Base-by-base conservation (phyloP, 2,888 invertebrate genomes). In the Lasius platythorax region DNA sequence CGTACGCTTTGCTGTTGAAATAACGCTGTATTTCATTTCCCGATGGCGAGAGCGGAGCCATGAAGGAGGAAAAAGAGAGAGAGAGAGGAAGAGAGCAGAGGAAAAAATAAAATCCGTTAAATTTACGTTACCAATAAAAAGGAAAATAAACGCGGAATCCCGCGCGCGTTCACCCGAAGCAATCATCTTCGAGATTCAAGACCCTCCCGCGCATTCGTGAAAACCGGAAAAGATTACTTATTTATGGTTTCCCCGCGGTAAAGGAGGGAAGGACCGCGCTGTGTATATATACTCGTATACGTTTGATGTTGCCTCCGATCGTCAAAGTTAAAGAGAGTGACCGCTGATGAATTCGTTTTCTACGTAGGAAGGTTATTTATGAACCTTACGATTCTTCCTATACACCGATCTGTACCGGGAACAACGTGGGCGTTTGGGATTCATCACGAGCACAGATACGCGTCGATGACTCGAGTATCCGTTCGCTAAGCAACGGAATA, bases 321-420 rank as follows among this genome's bases (percentile, higher is more conserved):
- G 89, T 74, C 74, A 79, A 53, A 79, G 85, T 89, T 87, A 86
- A 89, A 85, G 66, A 84, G 83, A 86, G 85, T 82, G 84, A 74
- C 81, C 73, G 89, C 82, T 88, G 90, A 90, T 87, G 91, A 89
- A 90, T 91, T 89, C 91, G 85, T 89, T 91, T 88, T 88, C 91
- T 85, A 79, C 88, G 88, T 90, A 88, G 88, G 81, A 85, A 68
- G 83, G 76, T 89, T 90, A 90, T 91, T 91, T 89, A 88, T 84
- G 89, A 88, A 87, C 66, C 63, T 53, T 70, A 61, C 76, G 50
- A 64, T 53, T 53, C 79, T 75, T 53, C 73, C 76, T 40, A 30
- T 75, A 87, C 23, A 23, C 86, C 83, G 88, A 89, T 87, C 88
- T 64, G 46, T 87, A 86, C 89, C 67, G 81, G 64, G 91, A 91